Conservation (phyloP, 2,797 vertebrate genomes). For the Mycteria americana region DNA sequence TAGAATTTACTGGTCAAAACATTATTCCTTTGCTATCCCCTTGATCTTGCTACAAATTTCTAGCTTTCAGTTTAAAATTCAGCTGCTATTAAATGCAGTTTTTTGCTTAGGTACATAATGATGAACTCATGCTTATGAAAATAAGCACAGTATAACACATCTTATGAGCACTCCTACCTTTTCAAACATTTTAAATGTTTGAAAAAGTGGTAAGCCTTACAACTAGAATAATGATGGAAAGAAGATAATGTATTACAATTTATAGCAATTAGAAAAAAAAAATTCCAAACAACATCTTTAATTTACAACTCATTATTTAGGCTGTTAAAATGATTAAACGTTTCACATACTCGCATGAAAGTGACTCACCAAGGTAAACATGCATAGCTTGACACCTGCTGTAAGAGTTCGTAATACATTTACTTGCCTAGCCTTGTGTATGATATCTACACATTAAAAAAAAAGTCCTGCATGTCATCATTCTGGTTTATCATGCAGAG, state of each 20-base stretch:
- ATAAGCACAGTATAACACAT: not conserved
- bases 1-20: not conserved
- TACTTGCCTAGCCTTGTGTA: not conserved
- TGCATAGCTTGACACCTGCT: not conserved
- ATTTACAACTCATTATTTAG: not conserved
- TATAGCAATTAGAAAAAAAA: not conserved
- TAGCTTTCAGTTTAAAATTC: not conserved
- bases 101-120: not conserved
- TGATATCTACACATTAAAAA: not conserved
- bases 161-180: not conserved
- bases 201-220: not conserved
- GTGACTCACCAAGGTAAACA: not conserved
- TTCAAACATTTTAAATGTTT: not conserved
- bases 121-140: not conserved
- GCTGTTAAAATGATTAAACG: not conserved
- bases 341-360: not conserved
- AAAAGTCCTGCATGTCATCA: not conserved
- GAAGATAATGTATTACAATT: not conserved
- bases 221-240: not conserved
- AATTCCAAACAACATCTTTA: not conserved
- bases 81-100: not conserved
- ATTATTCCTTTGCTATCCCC: not conserved
- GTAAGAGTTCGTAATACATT: not conserved
- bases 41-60: not conserved
- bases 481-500: not conserved